phyloP scores from a whole-genome alignment of 2,888 invertebrate species.

The Hydraecia micacea region DNA sequence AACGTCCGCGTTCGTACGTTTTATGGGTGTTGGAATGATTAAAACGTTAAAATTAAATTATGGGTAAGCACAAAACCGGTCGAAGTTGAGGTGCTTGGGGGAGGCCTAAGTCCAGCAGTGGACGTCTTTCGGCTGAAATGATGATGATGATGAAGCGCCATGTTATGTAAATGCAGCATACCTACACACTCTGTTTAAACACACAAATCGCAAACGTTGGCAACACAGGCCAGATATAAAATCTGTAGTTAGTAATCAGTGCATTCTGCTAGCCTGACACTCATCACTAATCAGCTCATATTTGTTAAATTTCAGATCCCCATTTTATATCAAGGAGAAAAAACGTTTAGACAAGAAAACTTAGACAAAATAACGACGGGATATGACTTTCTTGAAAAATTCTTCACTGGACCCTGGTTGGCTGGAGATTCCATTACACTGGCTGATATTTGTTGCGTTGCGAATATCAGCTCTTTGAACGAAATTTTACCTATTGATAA shows the following conservation, averaged over 20 bases:
- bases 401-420: conserved; percentile 87
- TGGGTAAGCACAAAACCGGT: background rate
- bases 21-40: no score
- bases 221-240: background rate
- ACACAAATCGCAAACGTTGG: background rate
- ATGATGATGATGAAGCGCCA: background rate
- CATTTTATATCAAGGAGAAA: conserved; percentile 72
- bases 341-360: conserved; percentile 67
- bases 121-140: background rate
- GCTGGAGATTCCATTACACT: conserved; percentile 91
- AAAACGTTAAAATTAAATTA: background rate
- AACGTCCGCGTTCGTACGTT: no score
- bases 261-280: background rate
- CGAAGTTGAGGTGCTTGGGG: background rate
- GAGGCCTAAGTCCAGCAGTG: background rate
- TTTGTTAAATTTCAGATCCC: conserved; percentile 69
- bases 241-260: background rate
- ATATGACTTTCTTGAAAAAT: conserved; percentile 85
- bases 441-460: conserved; percentile 90
- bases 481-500: conserved; percentile 75
- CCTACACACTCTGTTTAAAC: background rate
- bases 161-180: background rate
- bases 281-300: background rate
- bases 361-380: conserved; percentile 71
- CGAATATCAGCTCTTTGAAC: conserved; percentile 86